Evolutionary conservation across 2,113 vertebrate species (phyloP), one percentile per base, ranked within the genome.

Genomic region (Condylura cristata): DNA sequence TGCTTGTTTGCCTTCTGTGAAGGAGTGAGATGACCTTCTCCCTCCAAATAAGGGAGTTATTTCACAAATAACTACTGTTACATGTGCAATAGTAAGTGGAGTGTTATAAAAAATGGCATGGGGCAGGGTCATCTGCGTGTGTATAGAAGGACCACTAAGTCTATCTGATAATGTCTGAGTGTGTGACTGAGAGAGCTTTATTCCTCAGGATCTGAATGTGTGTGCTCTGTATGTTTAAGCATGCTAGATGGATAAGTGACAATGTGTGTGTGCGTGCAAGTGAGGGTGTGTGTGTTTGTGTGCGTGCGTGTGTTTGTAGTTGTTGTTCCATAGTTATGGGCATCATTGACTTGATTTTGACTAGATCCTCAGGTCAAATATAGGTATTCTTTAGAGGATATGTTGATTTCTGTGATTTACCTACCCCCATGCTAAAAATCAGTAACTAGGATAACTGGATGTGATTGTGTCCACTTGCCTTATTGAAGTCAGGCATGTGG

Each of bases 11-110:
- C 53, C 53, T 56, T 20, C 46, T 89, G n/a, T 70, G 48, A 91
- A 34, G 79, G 32, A 63, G 39, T 88, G 46, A 90, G 86, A 76
- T 85, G 97, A 83, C 88, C 76, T 94, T 90, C 72, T 46, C 46
- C 3, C n/a, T 80, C 56, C 26, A 85, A 46, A 76, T 68, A 94
- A 89, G 39, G 63, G 51, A 56, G 34, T 71, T 34, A 30, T 9
- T 37, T 14, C 4, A 28, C 37, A 18, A 56, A 56, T 56, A 56
- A 56, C 18, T 56, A 56, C 53, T 56, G 53, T 46, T 92, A 20
- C 39, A 66, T 53, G 72, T 83, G 10, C 28, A 63, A 24, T 61
- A 75, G 17, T 74, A 51, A 85, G n/a, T 56, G 58, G 68, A 78
- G 22, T 34, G 28, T 13, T 74, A 22, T 68, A 44, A 75, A 44